Evolutionary conservation across 1,140 invertebrate species (phyloP), one percentile per base, ranked within the genome.

Genomic region (Vollenhovia emeryi): DNA sequence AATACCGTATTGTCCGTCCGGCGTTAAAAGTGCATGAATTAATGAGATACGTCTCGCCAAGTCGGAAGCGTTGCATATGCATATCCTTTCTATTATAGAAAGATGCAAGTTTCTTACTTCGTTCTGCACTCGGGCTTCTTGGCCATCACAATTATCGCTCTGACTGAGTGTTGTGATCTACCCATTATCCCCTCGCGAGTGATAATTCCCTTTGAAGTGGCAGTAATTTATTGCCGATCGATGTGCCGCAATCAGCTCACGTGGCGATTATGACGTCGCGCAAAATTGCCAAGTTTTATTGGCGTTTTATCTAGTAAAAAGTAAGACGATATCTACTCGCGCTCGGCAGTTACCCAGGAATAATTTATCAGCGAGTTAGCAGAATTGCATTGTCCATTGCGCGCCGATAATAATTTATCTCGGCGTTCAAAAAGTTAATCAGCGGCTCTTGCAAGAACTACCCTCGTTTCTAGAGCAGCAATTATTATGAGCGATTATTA

Each of bases 371-470:
- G 9, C n/a, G 9, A 62, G 36, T 36, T 24, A 50, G n/a, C 27
- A 52, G 71, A 62, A 76, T 21, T 24, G 57, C 73, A 62, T 62
- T 84, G 43, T 64, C 9, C 80, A 21, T 13, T 45, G 57, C 68
- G 24, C 52, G 27, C 2, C 13, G 57, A 84, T 84, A 84, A 84
- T 76, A 7, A 76, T 40, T 84, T 84, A 84, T 84, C 69, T 33
- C 11, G 40, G 40, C 21, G 30, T 60, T 83, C 75, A n/a, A 75
- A 36, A n/a, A 75, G 40, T 15, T 50, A 75, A 83, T 83, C 27
- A 50, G 11, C 66, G 6, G 5, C 11, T 27, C 48, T 43, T 27
- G 13, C 18, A 74, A 73, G 13, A 73, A 30, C 24, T n/a, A 57
- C 24, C 13, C 27, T 43, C 8, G 43, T 84, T 84, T 76, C 71